These are phyloP conservation scores for Pungitius pungitius DNA, from an alignment of 2,113 vertebrate species.

Conservation along the genomic window DNA sequence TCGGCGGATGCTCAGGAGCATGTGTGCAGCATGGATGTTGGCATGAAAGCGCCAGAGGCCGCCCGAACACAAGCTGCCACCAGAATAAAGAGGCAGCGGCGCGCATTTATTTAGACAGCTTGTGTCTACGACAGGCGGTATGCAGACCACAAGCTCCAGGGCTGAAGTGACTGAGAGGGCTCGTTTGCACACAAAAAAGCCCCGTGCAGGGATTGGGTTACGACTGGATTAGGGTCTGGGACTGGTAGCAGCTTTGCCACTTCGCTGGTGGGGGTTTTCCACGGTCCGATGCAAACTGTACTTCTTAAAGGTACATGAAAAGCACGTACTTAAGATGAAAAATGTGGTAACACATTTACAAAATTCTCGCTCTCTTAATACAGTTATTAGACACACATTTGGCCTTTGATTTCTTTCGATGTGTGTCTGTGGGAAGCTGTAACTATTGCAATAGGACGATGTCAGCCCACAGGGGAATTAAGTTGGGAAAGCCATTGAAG, in stretches of 20 bases:
- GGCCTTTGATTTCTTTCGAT: conserved; percentile 35
- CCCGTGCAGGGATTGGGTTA: conserved; percentile 64
- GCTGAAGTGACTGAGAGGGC: conserved; percentile 66
- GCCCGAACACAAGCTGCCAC: conserved; percentile 63
- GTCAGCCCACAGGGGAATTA: conserved; percentile 49
- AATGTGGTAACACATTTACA: conserved; percentile 28
- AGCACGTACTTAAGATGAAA: conserved; percentile 29
- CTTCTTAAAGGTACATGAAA: conserved; percentile 46
- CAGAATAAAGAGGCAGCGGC: conserved; percentile 64
- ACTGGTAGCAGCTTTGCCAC: conserved; percentile 54
- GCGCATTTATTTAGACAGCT: conserved; percentile 77
- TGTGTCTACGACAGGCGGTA: conserved; percentile 73
- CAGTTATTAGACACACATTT: conserved; percentile 38
- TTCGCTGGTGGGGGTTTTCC: conserved; percentile 48
- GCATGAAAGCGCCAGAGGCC: conserved; percentile 51
- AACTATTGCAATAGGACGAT: conserved; percentile 16
- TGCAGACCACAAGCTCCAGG: conserved; percentile 65
- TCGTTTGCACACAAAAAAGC: conserved; percentile 65
- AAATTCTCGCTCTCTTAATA: conserved; percentile 27
- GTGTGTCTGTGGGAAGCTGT: conserved; percentile 38
- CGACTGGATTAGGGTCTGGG: conserved; percentile 56
- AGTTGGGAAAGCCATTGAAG: conserved; percentile 51
- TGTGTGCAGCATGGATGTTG: conserved; percentile 63
- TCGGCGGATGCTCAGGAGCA: conserved; percentile 63
- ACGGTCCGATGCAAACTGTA: conserved; percentile 33